A percentile compares a stretch with the other conserved stretches of the same genome.
Conservation (phyloP, 2,113 vertebrate species). For the Myocastor coypus region DNA sequence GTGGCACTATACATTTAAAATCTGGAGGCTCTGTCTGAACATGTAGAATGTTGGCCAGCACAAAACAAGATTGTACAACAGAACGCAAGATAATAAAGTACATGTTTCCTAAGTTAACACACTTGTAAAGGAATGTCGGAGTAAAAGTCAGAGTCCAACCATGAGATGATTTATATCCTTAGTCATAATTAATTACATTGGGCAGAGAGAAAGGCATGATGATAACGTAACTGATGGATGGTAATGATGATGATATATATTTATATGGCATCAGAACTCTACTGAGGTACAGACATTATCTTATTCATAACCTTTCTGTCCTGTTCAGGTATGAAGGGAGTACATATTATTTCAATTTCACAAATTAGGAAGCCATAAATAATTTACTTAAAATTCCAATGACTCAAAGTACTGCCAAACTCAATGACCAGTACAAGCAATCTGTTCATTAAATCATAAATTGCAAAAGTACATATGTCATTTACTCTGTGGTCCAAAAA, state of each 20-base stretch:
- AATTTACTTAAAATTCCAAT: conserved; percentile 52
- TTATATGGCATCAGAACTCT: background rate
- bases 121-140: background rate
- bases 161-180: background rate
- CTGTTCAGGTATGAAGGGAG: background rate
- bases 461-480: background rate
- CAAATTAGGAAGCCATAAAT: background rate
- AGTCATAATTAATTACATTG: background rate
- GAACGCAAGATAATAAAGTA: background rate
- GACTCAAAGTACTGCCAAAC: background rate
- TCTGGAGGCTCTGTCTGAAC: background rate
- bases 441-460: background rate
- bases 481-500: background rate
- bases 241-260: background rate
- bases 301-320: background rate
- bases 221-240: background rate
- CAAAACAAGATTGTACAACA: background rate
- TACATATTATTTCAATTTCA: background rate
- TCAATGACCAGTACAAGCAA: background rate
- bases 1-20: background rate
- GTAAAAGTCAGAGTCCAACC: background rate
- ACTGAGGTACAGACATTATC: background rate
- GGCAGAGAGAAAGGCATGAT: background rate
- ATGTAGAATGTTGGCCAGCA: background rate
- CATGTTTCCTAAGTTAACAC: background rate